Evolutionary conservation across 2,888 invertebrate genomes (phyloP).

Genomic region (Copidosoma aretas): DNA sequence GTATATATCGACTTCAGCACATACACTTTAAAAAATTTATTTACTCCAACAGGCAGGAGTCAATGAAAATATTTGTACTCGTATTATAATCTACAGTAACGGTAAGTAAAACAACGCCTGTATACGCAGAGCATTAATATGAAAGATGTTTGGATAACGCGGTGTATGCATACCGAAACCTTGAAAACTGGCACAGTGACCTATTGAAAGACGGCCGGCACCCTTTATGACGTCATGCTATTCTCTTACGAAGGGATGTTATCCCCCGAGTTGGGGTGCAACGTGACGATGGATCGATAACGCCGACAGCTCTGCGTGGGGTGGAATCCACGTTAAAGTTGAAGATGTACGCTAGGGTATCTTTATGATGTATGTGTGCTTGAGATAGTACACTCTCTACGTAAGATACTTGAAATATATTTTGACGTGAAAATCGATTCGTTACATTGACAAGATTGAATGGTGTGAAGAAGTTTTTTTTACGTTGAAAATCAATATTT

Average conservation of each 20-base stretch:
- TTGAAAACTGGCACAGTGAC: slow-evolving; percentile 55
- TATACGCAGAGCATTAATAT: no score
- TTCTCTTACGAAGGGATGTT: slow-evolving; percentile 45
- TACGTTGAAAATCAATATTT: slow-evolving; percentile 9
- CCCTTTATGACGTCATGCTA: slow-evolving; percentile 56
- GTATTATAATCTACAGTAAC: no score
- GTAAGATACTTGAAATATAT: not conserved
- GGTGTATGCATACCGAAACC: slow-evolving; percentile 12
- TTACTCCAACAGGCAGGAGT: no score
- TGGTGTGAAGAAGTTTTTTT: not conserved
- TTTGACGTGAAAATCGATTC: not conserved
- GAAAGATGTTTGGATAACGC: not conserved
- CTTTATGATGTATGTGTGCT: slow-evolving; percentile 1
- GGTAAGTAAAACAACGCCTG: not conserved
- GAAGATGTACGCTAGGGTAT: slow-evolving; percentile 40
- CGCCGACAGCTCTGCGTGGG: slow-evolving; percentile 48
- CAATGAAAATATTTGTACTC: not conserved
- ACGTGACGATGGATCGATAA: slow-evolving; percentile 54
- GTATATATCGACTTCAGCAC: no score
- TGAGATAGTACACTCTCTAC: not conserved
- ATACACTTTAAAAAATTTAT: no score
- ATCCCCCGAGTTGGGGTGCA: slow-evolving; percentile 39
- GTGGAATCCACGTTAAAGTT: slow-evolving; percentile 49
- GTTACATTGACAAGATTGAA: not conserved
- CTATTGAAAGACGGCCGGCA: slow-evolving; percentile 55